Evolutionary conservation across 2,113 vertebrate genomes (phyloP).

Genomic region (Madoqua kirkii): DNA sequence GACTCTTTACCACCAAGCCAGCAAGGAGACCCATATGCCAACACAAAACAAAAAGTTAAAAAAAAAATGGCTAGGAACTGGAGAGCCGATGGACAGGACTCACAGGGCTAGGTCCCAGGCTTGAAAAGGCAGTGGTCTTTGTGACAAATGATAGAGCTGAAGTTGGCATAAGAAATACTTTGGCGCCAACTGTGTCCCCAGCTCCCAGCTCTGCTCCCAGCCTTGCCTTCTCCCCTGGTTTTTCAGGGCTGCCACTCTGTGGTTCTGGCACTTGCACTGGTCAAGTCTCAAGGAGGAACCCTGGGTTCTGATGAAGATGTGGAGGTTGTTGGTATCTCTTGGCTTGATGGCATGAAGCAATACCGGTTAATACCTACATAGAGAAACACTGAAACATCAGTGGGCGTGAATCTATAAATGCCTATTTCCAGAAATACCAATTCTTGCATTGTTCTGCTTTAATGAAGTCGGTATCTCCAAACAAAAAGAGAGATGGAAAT

Average conservation of each 20-base stretch:
- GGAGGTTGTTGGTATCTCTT: no score
- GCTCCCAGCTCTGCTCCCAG: background rate
- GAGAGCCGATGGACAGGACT: rapidly evolving
- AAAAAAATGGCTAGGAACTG: background rate
- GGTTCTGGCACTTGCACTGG: no score
- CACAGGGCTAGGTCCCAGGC: no score
- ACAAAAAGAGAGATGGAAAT: background rate
- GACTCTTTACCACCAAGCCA: background rate
- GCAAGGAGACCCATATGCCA: background rate
- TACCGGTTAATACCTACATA: rapidly evolving
- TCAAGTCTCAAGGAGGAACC: background rate
- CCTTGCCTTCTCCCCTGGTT: background rate
- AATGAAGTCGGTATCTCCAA: background rate
- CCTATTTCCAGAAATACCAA: background rate
- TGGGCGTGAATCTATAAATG: no score
- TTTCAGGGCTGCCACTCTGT: background rate
- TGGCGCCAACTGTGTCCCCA: background rate
- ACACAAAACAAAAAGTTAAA: background rate
- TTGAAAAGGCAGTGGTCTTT: background rate
- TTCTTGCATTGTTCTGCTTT: background rate
- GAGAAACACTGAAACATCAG: background rate
- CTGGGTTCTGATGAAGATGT: background rate
- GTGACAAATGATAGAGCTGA: background rate
- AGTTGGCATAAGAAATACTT: background rate
- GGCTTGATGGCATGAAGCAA: background rate